Evolutionary conservation across 2,888 invertebrate species (phyloP).

Genomic region (Pardosa pseudoannulata): DNA sequence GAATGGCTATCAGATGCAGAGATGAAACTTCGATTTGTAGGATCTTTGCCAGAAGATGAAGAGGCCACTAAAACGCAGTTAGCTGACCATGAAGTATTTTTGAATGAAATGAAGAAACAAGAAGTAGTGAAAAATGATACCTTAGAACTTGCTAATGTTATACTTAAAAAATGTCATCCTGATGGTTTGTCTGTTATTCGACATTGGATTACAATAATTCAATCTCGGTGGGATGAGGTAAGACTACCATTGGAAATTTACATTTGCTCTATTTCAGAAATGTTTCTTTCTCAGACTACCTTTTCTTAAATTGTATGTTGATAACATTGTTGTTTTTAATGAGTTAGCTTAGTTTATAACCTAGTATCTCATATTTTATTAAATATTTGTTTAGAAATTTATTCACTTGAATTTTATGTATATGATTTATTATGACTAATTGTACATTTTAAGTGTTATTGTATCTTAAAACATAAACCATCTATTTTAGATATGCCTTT

Average conservation of each 20-base stretch:
- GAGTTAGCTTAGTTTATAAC: too few relatives aligned
- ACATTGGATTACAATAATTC: slow-evolving; percentile 98
- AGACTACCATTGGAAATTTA: too few relatives aligned
- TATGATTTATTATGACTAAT: too few relatives aligned
- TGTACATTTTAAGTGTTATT: too few relatives aligned
- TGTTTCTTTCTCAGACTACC: too few relatives aligned
- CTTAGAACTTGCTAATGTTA: slow-evolving; percentile 89
- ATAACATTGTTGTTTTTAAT: too few relatives aligned
- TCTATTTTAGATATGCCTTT: slow-evolving; percentile 75
- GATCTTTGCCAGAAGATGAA: slow-evolving; percentile 93
- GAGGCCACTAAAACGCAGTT: slow-evolving; percentile 89
- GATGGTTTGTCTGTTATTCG: slow-evolving; percentile 97
- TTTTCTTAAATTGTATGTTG: too few relatives aligned
- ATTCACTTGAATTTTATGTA: too few relatives aligned
- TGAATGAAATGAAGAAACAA: slow-evolving; percentile 88
- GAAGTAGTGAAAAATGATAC: slow-evolving; percentile 91
- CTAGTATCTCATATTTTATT: too few relatives aligned
- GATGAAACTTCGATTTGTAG: slow-evolving; percentile 92
- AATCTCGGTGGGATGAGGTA: slow-evolving; percentile 96
- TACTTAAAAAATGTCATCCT: slow-evolving; percentile 94
- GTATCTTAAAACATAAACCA: too few relatives aligned
- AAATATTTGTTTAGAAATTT: too few relatives aligned
- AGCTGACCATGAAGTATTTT: slow-evolving; percentile 88
- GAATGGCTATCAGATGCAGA: slow-evolving; percentile 98
- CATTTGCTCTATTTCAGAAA: not conserved